Evolutionary conservation across 2,113 vertebrate genomes (phyloP).

Genomic region (Crotalus viridis): DNA sequence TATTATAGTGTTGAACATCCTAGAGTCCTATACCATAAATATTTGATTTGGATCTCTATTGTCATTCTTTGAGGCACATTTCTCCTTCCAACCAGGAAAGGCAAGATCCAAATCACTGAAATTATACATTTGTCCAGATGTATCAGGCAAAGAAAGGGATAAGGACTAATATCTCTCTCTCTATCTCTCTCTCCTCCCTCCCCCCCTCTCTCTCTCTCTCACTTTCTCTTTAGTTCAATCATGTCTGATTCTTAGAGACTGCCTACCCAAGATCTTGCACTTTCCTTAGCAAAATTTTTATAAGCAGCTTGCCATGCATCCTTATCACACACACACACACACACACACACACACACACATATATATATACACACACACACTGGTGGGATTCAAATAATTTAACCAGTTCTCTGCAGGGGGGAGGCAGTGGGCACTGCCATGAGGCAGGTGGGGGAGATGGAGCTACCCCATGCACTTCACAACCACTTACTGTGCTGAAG

Average conservation of each 20-base stretch:
- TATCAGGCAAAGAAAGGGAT: not conserved
- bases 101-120: not conserved
- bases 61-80: not conserved
- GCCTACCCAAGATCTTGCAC: not conserved
- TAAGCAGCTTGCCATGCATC: not conserved
- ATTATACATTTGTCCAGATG: not conserved
- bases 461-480: no score
- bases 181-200: not conserved
- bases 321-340: not conserved
- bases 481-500: no score
- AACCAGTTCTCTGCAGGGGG: no score
- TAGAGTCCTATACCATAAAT: not conserved
- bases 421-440: no score
- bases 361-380: not conserved
- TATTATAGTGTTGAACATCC: not conserved
- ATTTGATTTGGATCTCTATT: not conserved
- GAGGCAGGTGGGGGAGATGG: no score
- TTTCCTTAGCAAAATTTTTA: not conserved
- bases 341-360: not conserved
- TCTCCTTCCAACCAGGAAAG: not conserved
- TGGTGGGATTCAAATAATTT: no score
- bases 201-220: no score
- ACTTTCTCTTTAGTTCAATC: not conserved
- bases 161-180: not conserved
- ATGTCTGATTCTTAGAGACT: not conserved